phyloP scores from a whole-genome alignment of 2,888 invertebrate species.

The Argyresthia goedartella region DNA sequence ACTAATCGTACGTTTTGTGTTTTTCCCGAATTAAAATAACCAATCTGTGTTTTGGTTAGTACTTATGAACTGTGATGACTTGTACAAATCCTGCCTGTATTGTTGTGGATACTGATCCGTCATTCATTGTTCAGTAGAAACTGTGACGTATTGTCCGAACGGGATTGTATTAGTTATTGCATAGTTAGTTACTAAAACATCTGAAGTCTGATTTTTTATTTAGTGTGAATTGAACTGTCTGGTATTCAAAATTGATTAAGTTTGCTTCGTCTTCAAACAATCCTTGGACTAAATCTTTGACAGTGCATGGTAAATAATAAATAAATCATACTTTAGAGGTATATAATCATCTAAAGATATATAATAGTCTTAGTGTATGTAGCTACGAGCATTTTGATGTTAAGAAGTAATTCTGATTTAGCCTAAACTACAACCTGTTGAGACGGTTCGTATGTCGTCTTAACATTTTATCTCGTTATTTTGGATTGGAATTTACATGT shows the following conservation, averaged over 20 bases:
- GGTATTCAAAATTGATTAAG: too few species aligned
- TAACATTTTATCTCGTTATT: not conserved
- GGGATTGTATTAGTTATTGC: not conserved
- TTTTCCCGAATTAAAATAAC: conserved; percentile 11
- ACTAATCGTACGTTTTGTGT: not conserved
- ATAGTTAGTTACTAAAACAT: not conserved
- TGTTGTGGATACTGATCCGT: not conserved
- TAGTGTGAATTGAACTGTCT: too few species aligned
- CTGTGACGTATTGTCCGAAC: not conserved
- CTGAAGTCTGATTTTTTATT: too few species aligned
- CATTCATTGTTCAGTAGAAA: not conserved
- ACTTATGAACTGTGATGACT: conserved; percentile 5
- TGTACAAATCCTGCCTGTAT: not conserved
- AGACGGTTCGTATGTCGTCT: not conserved
- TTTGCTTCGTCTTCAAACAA: too few species aligned
- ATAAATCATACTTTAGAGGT: not conserved
- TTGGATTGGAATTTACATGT: conserved; percentile 2
- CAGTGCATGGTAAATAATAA: too few species aligned
- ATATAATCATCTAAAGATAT: not conserved
- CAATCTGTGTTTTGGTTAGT: conserved; percentile 7
- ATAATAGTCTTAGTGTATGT: conserved; percentile 24
- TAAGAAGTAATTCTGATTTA: conserved; percentile 42
- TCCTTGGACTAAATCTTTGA: too few species aligned
- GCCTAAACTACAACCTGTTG: conserved; percentile 27
- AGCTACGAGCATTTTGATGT: conserved; percentile 38